Percentiles rank a stretch among this genome's conserved stretches.
These are phyloP conservation scores for Augiades crinisus DNA, from an alignment of 2,888 invertebrate genomes.

Conservation along the genomic window DNA sequence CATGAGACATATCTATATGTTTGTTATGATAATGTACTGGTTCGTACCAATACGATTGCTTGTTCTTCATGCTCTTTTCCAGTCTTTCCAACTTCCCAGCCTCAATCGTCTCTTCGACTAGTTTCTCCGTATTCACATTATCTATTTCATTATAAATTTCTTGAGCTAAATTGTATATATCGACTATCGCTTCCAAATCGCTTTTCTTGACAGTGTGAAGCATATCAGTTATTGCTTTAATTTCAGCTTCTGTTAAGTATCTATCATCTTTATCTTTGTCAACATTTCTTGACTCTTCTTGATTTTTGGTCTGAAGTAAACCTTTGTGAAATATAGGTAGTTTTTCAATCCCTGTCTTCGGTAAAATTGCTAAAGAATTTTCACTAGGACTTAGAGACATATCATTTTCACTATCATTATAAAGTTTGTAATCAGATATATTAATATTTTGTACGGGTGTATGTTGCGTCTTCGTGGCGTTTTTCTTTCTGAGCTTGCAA, in stretches of 20 bases:
- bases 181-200: conserved; percentile 66
- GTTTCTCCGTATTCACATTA: conserved; percentile 36
- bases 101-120: conserved; percentile 36
- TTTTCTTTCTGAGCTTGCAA: conserved; percentile 56
- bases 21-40: conserved; percentile 38
- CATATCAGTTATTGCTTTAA: conserved; percentile 54
- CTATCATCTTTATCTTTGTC: conserved; percentile 42
- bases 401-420: conserved; percentile 26
- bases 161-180: conserved; percentile 68
- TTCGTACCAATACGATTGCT: conserved; percentile 52
- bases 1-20: conserved; percentile 39
- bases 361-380: conserved; percentile 29
- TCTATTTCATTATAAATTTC: conserved; percentile 67
- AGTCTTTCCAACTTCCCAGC: conserved; percentile 13
- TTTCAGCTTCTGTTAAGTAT: conserved; percentile 60
- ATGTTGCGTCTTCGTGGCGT: conserved; percentile 38
- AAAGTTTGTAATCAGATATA: conserved; percentile 37
- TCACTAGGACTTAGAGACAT: conserved; percentile 35
- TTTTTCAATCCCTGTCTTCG: conserved; percentile 26
- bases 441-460: conserved; percentile 45
- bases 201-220: conserved; percentile 63
- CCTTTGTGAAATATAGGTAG: conserved; percentile 27
- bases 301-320: conserved; percentile 25
- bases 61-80: conserved; percentile 12
- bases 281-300: conserved; percentile 14